A percentile compares a stretch with the other conserved stretches of the same genome.
Conservation (phyloP, 2,797 vertebrate species). For the Thripadectes ignobilis region DNA sequence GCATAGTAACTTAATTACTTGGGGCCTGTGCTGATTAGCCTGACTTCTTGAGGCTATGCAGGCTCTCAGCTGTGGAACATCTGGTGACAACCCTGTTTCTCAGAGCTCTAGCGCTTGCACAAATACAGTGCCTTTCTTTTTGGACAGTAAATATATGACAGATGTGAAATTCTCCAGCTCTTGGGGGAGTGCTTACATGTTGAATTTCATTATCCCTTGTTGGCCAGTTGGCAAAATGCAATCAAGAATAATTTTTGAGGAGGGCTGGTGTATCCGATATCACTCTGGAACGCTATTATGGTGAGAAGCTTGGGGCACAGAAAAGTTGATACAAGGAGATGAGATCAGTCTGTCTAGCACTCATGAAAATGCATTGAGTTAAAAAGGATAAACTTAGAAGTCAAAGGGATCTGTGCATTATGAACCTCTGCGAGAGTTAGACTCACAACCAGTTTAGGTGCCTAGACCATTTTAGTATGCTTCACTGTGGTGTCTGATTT, state of each 20-base stretch:
- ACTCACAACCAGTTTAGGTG: not conserved
- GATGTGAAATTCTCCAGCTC: slow-evolving; percentile 29
- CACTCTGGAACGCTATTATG: not conserved
- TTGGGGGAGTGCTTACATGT: not conserved
- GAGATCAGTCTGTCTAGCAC: not conserved
- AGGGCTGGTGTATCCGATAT: not conserved
- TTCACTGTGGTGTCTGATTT: not conserved
- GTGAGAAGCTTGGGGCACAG: not conserved
- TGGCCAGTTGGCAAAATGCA: slow-evolving; percentile 15
- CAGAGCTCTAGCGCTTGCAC: not conserved
- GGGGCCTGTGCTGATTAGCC: not conserved
- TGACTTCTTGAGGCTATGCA: not conserved
- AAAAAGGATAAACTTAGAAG: not conserved
- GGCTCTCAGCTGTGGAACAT: not conserved
- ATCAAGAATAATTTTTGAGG: slow-evolving; percentile 8
- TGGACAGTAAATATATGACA: not conserved
- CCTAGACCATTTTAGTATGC: not conserved
- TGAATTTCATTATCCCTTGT: not conserved
- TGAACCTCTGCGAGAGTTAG: not conserved
- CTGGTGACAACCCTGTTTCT: slow-evolving; percentile 18
- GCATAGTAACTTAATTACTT: slow-evolving; percentile 25
- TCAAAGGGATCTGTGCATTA: not conserved
- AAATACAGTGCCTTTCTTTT: slow-evolving; percentile 9
- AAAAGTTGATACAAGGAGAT: not conserved
- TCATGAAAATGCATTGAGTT: not conserved